Base-by-base conservation (phyloP, 2,888 invertebrate species). In the Sialis lutaria region DNA sequence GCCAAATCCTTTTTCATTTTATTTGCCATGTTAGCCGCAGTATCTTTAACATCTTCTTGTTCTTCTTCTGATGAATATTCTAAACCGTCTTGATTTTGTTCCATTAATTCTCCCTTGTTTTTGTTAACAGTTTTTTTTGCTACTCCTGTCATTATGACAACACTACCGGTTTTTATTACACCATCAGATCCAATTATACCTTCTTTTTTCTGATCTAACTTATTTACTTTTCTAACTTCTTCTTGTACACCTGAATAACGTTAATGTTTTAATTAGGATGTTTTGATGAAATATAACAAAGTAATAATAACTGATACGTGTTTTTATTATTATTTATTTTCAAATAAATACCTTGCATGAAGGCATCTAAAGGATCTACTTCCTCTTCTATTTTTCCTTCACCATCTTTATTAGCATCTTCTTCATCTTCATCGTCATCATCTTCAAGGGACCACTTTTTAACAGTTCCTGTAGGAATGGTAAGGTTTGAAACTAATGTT, bases 51-150 rank as follows among this genome's bases (percentile, higher is more conserved):
- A 60, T 93, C 93, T 61, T 95, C 93, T 5, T 88, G 82, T 58
- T 96, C 95, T 63, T 96, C 96, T 64, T 96, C 96, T 9, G 93
- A 93, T 0, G 95, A 95, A 67, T 97, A 96, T 69, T 93, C 98
- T 51, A 97, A 67, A 1, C 91, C 93, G 63, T 98, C 97, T 65
- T 95, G 92, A 67, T 98, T 96, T 62, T 95, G 96, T 65, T 98
- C 96, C 59, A 99, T 92, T n/a, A 98, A 69, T 67, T 98, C 97
- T 46, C 98, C 98, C 69, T 96, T 95, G 55, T 86, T 80, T 55
- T 81, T 82, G 31, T 74, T 72, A 33, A 76, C 71, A 52, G 79
- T 79, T 57, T 85, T 84, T 62, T 90, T 90, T 1, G 88, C 87
- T 5, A 87, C 80, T 6, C 89, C 89, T 0, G 86, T 84, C 3